Conservation (phyloP, 1,140 invertebrate genomes). For the Heliothis subflexa region DNA sequence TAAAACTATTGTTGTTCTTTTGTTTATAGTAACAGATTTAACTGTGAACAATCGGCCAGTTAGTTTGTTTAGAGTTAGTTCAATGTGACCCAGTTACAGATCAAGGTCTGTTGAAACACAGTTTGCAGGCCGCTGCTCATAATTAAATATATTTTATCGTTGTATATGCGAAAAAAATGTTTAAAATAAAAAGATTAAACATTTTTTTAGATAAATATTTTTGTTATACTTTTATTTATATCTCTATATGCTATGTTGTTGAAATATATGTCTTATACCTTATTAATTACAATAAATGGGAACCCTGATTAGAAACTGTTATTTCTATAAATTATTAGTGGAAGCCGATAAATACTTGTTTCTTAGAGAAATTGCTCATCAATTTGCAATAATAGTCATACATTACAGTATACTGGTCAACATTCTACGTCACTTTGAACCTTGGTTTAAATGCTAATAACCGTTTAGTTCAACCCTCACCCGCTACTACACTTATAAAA, state of each 20-base stretch:
- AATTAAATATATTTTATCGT: not conserved
- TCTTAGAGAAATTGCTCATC: not conserved
- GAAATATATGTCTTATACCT: no score
- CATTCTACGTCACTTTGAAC: not conserved
- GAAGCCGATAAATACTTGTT: not conserved
- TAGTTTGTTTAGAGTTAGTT: not conserved
- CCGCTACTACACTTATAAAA: conserved; percentile 2
- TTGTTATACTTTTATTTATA: no score
- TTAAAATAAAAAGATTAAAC: not conserved
- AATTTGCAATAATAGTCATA: not conserved
- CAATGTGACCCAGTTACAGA: conserved; percentile 18
- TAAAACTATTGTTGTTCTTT: not conserved
- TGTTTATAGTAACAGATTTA: conserved; percentile 22
- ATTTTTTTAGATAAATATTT: not conserved
- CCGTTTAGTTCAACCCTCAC: conserved; percentile 22
- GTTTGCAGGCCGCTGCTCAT: not conserved
- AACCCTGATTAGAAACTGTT: no score
- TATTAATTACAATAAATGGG: no score
- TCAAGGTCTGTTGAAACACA: conserved; percentile 13
- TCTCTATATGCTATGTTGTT: no score
- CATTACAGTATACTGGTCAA: not conserved
- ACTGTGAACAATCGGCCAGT: not conserved
- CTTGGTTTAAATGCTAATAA: conserved; percentile 10
- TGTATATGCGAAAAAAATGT: no score
- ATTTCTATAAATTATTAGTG: no score